A percentile compares a stretch with the other conserved stretches of the same genome.
Evolutionary conservation across 2,888 invertebrate genomes (phyloP).

Genomic region (Oeneis ivallda): DNA sequence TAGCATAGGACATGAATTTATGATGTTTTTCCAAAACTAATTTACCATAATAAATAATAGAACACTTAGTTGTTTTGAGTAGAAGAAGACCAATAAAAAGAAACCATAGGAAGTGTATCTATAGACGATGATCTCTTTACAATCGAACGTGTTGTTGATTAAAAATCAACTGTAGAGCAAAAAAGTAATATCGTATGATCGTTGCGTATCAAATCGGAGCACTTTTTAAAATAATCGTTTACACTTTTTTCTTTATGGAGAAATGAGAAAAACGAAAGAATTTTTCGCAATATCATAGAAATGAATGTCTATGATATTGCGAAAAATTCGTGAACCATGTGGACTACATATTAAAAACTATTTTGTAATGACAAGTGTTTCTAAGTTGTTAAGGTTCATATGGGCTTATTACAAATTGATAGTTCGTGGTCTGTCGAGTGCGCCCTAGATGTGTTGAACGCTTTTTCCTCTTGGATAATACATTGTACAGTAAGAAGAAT

Average conservation of each 20-base stretch:
- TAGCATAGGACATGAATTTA: too few species aligned
- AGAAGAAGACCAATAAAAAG: neutral
- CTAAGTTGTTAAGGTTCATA: constrained; percentile 26
- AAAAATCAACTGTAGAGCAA: constrained; percentile 13
- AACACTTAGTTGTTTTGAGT: neutral
- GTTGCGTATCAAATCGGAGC: constrained; percentile 37
- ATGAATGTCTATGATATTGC: neutral
- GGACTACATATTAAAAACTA: neutral
- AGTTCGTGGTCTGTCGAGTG: constrained; percentile 39
- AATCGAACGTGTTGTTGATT: constrained; percentile 19
- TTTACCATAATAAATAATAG: too few species aligned
- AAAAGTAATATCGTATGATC: constrained; percentile 29
- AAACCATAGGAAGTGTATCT: neutral
- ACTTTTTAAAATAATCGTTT: constrained; percentile 23
- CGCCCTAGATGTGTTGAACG: constrained; percentile 41
- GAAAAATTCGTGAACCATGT: neutral
- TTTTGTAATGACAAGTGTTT: neutral
- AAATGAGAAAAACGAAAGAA: neutral
- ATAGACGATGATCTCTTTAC: constrained; percentile 7
- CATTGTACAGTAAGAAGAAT: constrained; percentile 25
- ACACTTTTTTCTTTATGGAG: neutral
- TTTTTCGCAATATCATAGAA: too few species aligned
- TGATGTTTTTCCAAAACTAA: too few species aligned
- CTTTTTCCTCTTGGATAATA: constrained; percentile 40
- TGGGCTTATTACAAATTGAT: constrained; percentile 38